Evolutionary conservation across 2,113 vertebrate species (phyloP).

Genomic region (Myocastor coypus): DNA sequence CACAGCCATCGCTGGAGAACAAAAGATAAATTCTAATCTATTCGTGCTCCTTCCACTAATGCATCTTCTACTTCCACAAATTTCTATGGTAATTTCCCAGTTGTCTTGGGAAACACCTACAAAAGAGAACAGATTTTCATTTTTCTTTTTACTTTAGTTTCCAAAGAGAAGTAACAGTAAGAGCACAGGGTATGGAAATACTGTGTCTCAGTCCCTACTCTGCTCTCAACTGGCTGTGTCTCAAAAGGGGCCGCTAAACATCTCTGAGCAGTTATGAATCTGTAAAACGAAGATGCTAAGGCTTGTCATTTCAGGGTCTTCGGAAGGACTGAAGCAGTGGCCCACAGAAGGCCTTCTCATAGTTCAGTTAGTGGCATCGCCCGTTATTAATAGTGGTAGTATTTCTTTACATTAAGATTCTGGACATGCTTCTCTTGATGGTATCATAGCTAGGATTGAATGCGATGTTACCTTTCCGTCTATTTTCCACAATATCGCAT

Average conservation of each 20-base stretch:
- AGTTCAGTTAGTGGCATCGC: not conserved
- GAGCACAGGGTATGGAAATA: not conserved
- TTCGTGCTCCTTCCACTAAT: not conserved
- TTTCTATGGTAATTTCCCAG: not conserved
- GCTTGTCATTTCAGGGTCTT: not conserved
- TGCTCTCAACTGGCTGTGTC: not conserved
- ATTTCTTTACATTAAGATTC: conserved; percentile 45
- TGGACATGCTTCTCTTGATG: not conserved
- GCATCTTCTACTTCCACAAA: not conserved
- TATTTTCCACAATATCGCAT: not conserved
- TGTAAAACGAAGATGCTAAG: not conserved
- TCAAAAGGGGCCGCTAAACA: not conserved
- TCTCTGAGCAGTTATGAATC: conserved; percentile 33
- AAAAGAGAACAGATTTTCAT: not conserved
- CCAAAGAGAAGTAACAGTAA: not conserved
- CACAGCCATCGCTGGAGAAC: not conserved
- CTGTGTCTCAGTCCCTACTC: not conserved
- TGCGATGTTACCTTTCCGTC: not conserved
- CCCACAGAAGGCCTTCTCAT: not conserved
- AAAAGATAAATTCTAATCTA: not conserved
- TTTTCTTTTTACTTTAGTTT: not conserved
- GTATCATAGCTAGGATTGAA: not conserved
- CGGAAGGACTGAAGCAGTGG: not conserved
- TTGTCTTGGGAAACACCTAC: not conserved
- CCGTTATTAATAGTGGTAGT: not conserved